These are phyloP conservation scores for Rynchops niger DNA, from an alignment of 2,113 vertebrate genomes.

Conservation along the genomic window DNA sequence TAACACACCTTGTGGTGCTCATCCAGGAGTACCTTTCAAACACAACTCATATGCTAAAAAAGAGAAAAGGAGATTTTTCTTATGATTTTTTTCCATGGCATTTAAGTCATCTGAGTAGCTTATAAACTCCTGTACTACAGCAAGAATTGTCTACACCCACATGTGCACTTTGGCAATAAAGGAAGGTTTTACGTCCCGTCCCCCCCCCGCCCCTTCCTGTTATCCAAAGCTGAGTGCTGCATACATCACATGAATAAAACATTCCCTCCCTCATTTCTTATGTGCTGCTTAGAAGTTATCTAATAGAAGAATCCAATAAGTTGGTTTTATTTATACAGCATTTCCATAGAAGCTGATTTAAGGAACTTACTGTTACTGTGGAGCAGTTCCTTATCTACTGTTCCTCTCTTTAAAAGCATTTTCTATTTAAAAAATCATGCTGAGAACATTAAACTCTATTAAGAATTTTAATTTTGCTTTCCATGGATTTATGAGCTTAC, in stretches of 20 bases:
- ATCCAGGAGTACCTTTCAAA: not conserved
- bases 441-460: not conserved
- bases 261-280: not conserved
- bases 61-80: not conserved
- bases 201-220: not conserved
- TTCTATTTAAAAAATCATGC: not conserved
- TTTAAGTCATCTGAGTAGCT: not conserved
- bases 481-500: not conserved
- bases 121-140: not conserved
- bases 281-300: not conserved
- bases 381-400: not conserved
- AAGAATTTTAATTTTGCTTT: not conserved
- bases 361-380: not conserved
- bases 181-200: not conserved
- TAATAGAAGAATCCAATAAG: not conserved
- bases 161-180: not conserved
- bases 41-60: not conserved
- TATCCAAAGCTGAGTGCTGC: not conserved
- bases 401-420: not conserved
- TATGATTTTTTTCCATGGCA: not conserved
- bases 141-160: not conserved
- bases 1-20: not conserved
- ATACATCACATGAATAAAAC: not conserved
- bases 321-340: not conserved
- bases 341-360: not conserved